phyloP scores from a whole-genome alignment of 2,113 vertebrate species.

The Elephantulus edwardii region DNA sequence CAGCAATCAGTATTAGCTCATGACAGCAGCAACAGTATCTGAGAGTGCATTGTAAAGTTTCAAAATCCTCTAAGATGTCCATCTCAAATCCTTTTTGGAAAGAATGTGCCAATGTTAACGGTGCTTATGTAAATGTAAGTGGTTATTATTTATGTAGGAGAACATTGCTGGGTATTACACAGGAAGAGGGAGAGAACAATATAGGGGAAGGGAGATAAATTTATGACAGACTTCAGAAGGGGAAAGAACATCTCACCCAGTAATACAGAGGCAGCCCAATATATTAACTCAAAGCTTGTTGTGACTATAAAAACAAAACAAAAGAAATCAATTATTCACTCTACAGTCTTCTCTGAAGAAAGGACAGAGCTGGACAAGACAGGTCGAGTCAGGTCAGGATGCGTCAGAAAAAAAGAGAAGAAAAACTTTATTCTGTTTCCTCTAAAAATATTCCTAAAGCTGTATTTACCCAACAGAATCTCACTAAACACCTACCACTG shows the following conservation, averaged over 20 bases:
- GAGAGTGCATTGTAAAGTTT: constrained; percentile 50
- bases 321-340: background rate
- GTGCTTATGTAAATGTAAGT: constrained; percentile 73
- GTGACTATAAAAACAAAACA: background rate
- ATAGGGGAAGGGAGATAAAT: constrained; percentile 42
- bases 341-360: background rate
- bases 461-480: constrained; percentile 50
- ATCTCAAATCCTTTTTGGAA: constrained; percentile 62
- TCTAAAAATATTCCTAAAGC: constrained; percentile 42
- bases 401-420: background rate
- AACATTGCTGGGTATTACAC: constrained; percentile 63
- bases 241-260: constrained; percentile 21
- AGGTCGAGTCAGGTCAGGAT: no score
- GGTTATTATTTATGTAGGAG: constrained; percentile 78
- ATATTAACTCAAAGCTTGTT: background rate
- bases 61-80: constrained; percentile 56
- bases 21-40: background rate
- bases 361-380: no score
- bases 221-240: constrained; percentile 55
- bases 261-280: background rate
- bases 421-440: background rate
- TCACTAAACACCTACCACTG: background rate
- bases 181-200: constrained; percentile 66
- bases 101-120: constrained; percentile 30
- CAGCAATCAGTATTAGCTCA: constrained; percentile 58